Evolutionary conservation across 2,888 invertebrate species (phyloP), one percentile per base, ranked within the genome.

Genomic region (Plusia festucae): DNA sequence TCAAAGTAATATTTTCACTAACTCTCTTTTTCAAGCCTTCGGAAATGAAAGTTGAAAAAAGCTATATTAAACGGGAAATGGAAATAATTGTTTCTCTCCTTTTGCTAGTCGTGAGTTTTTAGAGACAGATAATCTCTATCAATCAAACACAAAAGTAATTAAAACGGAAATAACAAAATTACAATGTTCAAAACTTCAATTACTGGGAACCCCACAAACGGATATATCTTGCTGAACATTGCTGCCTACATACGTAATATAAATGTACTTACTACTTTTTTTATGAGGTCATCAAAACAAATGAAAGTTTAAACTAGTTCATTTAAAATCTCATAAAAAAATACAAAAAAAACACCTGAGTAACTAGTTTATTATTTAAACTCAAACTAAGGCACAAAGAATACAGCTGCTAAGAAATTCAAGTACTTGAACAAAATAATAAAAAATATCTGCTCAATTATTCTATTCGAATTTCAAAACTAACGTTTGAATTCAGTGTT

Each of bases 1-100:
- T 64, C 66, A 62, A 57, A 53, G 55, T 51, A 73, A 66, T 58
- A 68, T 64, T 73, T 58, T 65, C 53, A 53, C 51, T 52, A 52
- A 56, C 53, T 59, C 59, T 32, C 60, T 52, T 66, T 49, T 55
- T 51, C 32, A 40, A 60, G 60, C 58, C 54, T 68, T 66, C 63
- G 74, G 74, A 80, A 80, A 77, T 77, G 78, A 80, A 58, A 63
- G 46, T 57, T 70, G 57, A 32, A 73, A 75, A 40, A 58, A 65
- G 46, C 54, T 64, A 63, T 55, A 57, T 59, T 52, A 51, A 72
- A 69, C 58, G 30, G 62, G 67, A 79, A 79, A 67, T 72, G 58
- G 67, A 69, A 65, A 65, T 69, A 73, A 79, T 69, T 78, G 61
- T 72, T 79, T 60, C 76, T 64, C 76, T 65, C 58, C 72, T 67